Base-by-base conservation (phyloP, 2,888 invertebrate species). In the Melanchra persicariae region DNA sequence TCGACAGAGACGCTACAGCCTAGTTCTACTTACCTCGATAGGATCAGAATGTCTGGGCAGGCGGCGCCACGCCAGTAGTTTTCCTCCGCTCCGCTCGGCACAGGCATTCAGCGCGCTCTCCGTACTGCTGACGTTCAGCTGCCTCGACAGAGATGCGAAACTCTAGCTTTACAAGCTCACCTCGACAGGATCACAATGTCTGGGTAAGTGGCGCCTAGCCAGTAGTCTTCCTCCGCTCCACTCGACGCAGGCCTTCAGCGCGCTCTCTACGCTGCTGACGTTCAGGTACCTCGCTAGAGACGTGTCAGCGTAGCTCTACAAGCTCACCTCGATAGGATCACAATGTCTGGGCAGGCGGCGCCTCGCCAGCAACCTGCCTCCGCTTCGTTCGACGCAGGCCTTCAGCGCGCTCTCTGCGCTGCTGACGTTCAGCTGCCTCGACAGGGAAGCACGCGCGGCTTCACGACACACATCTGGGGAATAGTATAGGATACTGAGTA, bases 321-420 rank as follows among this genome's bases (percentile, higher is more conserved):
- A n/a, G 4, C 57, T 75, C 65, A 94, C 95, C 94, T 97, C 96
- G 82, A 96, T 96, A 49, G 96, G 96, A 84, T 97, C 97, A 78
- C 97, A 96, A 88, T 97, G 97, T 69, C 98, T 93, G 0, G 98
- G 98, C 81, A 98, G 94, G 19, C 98, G 96, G 74, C 97, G 96
- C 67, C 98, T 95, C 34, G 97, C 96, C 24, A 97, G 96, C 37
- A 97, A 94, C 0, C 97, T 96, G 67, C 97, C 97, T 0, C 97
- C 97, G 72, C 90, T 91, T 76, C 97, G 92, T 85, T 97, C 96
- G 8, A 96, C 96, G 75, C 97, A 97, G 58, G 97, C 95, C 40
- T 95, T 93, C 75, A 97, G 85, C 10, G 98, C 98, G 85, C 97
- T 97, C 83, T 97, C 96, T 3, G 98, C 97, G 96, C 97, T 93